Evolutionary conservation across 2,797 vertebrate species (phyloP), one percentile per base, ranked within the genome.

Genomic region (Periparus ater): DNA sequence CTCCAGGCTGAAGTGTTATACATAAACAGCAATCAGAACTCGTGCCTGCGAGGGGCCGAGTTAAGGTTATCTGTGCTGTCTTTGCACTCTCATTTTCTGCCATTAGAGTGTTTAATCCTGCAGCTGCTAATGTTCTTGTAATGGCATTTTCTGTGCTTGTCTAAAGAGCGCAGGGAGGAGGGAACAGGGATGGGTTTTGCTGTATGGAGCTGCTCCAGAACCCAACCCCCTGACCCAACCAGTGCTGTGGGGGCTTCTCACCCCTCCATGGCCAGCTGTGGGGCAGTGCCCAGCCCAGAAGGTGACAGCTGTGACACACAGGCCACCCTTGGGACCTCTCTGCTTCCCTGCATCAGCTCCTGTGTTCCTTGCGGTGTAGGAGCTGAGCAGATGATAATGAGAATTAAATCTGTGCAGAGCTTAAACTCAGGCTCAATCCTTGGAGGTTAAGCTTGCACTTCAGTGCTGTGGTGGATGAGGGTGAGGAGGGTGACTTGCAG

Each of bases 11-110:
- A 76, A 93, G 95, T 91, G 92, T 91, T 93, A 70, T 26, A 88
- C 86, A 79, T 92, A 96, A 96, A 93, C 91, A 96, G 95, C 95
- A 96, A 96, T 95, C 94, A 95, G 80, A 96, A 93, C 93, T 80
- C 60, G 13, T 88, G 93, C 88, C 91, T 75, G 36, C 10, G 1
- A 96, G 95, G 88, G 94, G 89, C 94, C 79, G 77, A 93, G 95
- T 79, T 96, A 51, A 94, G 94, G 96, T 95, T 96, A 95, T 95
- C 96, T 94, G 27, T 34, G 80, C 95, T 93, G 93, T 90, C 94
- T 96, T 96, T 90, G 76, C 89, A 67, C 91, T 96, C 94, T 96
- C 89, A 88, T 95, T 96, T 94, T 92, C 92, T 95, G 55, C 91
- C 89, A 88, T 95, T 93, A 92, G 95, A 70, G 57, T 92, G 91